Evolutionary conservation across 2,113 vertebrate genomes (phyloP), one percentile per base, ranked within the genome.

Genomic region (Noturus placidus): DNA sequence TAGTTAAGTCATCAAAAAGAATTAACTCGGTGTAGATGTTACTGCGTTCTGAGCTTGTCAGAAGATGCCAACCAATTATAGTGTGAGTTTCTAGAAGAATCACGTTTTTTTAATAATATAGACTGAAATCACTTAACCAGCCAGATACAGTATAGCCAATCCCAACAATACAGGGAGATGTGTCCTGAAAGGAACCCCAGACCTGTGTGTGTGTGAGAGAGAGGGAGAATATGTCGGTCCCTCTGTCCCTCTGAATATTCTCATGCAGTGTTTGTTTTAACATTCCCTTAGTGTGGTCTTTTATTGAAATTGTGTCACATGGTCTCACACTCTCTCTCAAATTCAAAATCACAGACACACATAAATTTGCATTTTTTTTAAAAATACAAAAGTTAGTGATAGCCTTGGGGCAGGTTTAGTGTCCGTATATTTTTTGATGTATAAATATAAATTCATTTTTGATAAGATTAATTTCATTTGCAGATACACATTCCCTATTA

Each of bases 171-270:
- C 42, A 8, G 27, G 4, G 33, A 72, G 17, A 20, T 72, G 30
- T 25, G 79, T 83, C 79, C 84, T 83, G 33, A 87, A 79, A 84
- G 33, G 78, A 89, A 86, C 88, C 70, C 88, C 46, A 83, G 30
- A 42, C 69, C 13, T 46, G 27, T 85, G 35, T 77, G 11, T 78
- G 15, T 35, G n/a, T 70, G 13, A 8, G 63, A 30, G 27, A 1
- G 6, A n/a, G 27, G 3, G 63, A 8, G 38, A 74, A 38, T 46
- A 46, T 76, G 70, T 74, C 5, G 2, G 25, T 27, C 42, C 38
- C 25, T 77, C 74, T 77, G 42, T 77, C 1, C 38, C 38, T 77
- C 74, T 50, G 10, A 50, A 50, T 27, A 10, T n/a, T n/a, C 42
- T 15, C 74, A 15, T 50, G 1, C 10, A 50, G 42, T 74, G 35